Conservation (phyloP, 1,140 invertebrate genomes). For the Micrasema minimum region DNA sequence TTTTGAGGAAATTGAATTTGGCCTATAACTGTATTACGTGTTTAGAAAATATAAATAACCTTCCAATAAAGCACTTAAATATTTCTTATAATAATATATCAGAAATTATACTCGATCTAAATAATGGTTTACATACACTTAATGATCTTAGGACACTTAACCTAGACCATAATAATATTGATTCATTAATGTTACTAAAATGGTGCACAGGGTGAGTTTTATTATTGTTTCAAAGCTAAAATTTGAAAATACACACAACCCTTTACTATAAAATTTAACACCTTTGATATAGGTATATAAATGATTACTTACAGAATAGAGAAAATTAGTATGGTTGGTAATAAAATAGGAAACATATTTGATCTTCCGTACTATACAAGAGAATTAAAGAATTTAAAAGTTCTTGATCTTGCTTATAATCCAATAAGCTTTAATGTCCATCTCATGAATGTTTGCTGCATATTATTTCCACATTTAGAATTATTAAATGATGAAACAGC, state of each 20-base stretch:
- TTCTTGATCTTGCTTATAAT: slow-evolving; percentile 15
- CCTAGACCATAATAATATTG: slow-evolving; percentile 62
- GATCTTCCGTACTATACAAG: background rate
- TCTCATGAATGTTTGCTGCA: slow-evolving; percentile 9
- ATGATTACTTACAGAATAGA: slow-evolving; percentile 10
- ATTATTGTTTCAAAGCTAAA: background rate
- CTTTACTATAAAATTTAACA: background rate
- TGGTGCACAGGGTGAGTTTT: slow-evolving; percentile 57
- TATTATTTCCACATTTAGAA: slow-evolving; percentile 5
- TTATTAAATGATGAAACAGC: slow-evolving; percentile 15
- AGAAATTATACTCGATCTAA: slow-evolving; percentile 56
- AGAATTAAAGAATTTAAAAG: slow-evolving; percentile 5
- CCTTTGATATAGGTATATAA: background rate
- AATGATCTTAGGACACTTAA: slow-evolving; percentile 61
- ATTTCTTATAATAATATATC: slow-evolving; percentile 63
- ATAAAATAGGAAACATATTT: slow-evolving; percentile 12
- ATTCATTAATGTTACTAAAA: slow-evolving; percentile 60
- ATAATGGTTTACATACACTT: slow-evolving; percentile 59
- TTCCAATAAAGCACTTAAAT: slow-evolving; percentile 59
- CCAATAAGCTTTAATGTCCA: slow-evolving; percentile 10
- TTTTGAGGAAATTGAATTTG: slow-evolving; percentile 60
- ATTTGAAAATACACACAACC: background rate
- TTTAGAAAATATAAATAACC: slow-evolving; percentile 60
- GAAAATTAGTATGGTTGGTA: slow-evolving; percentile 21
- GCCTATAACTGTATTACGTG: slow-evolving; percentile 62